Evolutionary conservation across 2,113 vertebrate genomes (phyloP).

Genomic region (Dascyllus trimaculatus): DNA sequence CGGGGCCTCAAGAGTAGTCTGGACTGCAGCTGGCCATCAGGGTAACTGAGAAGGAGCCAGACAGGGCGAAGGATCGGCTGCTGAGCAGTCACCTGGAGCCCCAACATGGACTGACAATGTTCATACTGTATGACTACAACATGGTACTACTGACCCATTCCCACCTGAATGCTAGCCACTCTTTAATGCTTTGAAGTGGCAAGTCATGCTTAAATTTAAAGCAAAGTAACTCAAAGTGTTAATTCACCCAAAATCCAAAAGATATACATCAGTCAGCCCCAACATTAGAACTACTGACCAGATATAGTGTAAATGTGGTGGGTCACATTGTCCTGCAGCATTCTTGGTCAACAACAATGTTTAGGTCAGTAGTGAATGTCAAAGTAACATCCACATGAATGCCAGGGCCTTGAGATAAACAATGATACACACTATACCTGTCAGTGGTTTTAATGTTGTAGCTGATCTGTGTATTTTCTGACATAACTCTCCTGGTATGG

Average conservation of each 20-base stretch:
- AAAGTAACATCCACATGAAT: too few species aligned
- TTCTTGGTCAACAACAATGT: too few species aligned
- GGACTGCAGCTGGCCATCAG: conserved; percentile 88
- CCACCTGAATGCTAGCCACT: conserved; percentile 6
- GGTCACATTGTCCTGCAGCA: too few species aligned
- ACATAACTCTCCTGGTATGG: not conserved
- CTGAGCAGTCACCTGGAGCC: conserved; percentile 49
- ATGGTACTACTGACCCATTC: conserved; percentile 34
- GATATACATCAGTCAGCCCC: too few species aligned
- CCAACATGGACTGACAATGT: conserved; percentile 38
- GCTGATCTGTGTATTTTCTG: not conserved
- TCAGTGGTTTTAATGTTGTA: too few species aligned
- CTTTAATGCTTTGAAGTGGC: conserved; percentile 23
- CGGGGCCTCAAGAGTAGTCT: conserved; percentile 87
- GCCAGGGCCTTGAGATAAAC: too few species aligned
- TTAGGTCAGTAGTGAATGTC: too few species aligned
- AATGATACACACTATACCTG: too few species aligned
- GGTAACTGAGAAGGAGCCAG: conserved; percentile 87
- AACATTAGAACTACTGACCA: too few species aligned
- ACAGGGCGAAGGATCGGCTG: conserved; percentile 69
- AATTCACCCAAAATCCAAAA: conserved; percentile 14
- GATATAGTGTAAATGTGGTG: too few species aligned
- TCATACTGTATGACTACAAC: conserved; percentile 22
- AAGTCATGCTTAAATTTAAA: conserved; percentile 22
- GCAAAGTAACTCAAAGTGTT: conserved; percentile 18